A percentile compares a stretch with the other conserved stretches of the same genome.
phyloP scores from a whole-genome alignment of 2,888 invertebrate genomes.

The Sinelater perroti region DNA sequence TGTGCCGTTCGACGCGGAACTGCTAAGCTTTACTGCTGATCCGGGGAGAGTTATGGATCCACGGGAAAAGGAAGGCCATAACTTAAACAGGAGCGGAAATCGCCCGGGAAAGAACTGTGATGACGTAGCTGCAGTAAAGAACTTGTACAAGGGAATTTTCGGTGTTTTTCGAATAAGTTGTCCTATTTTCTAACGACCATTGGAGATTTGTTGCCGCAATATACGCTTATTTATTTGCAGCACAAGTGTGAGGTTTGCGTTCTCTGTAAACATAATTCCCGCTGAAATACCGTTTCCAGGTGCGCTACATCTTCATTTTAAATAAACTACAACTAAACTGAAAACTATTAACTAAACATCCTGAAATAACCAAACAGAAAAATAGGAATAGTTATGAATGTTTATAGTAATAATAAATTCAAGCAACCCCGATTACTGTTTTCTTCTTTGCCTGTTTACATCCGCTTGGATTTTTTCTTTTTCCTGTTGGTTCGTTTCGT shows the following conservation, averaged over 20 bases:
- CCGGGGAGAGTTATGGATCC: constrained; percentile 45
- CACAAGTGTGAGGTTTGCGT: not conserved
- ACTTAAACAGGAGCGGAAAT: constrained; percentile 45
- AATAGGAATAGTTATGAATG: no score
- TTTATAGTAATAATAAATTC: no score
- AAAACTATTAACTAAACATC: no score
- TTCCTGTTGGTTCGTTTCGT: no score
- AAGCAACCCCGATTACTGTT: no score
- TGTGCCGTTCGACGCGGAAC: constrained; percentile 37
- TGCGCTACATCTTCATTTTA: no score
- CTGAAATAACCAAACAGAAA: no score
- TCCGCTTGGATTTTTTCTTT: no score
- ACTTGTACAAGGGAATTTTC: constrained; percentile 30
- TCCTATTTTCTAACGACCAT: constrained; percentile 24
- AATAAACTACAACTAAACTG: no score
- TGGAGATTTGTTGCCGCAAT: constrained; percentile 8
- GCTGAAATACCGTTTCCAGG: no score
- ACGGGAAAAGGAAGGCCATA: constrained; percentile 45
- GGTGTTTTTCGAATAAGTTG: constrained; percentile 29
- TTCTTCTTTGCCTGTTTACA: no score
- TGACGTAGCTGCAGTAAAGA: constrained; percentile 37
- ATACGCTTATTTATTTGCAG: constrained; percentile 4
- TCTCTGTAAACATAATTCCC: no score
- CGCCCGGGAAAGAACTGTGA: constrained; percentile 38
- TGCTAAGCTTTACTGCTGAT: constrained; percentile 46